Evolutionary conservation across 2,888 invertebrate species (phyloP).

Genomic region (Amiota communis): DNA sequence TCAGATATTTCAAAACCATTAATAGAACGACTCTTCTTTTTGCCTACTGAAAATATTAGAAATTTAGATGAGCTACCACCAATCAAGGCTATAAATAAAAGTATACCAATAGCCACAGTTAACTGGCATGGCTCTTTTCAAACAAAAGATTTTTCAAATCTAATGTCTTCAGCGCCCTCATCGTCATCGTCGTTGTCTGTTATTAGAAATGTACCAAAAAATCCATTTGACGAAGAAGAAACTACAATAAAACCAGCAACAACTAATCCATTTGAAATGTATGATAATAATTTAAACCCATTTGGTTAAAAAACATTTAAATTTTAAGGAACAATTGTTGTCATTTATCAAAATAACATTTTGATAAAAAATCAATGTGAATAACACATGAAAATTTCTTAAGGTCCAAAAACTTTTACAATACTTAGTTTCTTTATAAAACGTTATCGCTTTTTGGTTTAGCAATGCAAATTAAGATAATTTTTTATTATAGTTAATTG

Average conservation of each 20-base stretch:
- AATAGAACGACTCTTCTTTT: not conserved
- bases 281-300: slow-evolving; percentile 1
- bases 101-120: not conserved
- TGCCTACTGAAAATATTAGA: not conserved
- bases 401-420: not conserved
- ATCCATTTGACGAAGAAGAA: slow-evolving; percentile 6
- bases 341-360: not conserved
- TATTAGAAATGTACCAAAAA: not conserved
- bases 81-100: not conserved
- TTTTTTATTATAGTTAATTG: not conserved
- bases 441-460: not conserved
- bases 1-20: not conserved
- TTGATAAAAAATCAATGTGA: not conserved
- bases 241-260: no score
- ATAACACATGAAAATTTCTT: not conserved
- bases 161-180: not conserved
- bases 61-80: not conserved
- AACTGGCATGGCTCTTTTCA: not conserved
- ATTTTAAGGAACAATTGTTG: no score
- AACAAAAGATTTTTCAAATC: not conserved
- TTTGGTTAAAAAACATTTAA: not conserved
- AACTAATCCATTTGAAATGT: slow-evolving; percentile 16
- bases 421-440: not conserved
- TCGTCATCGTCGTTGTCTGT: not conserved
- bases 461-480: not conserved